These are phyloP conservation scores for Psophia crepitans DNA, from an alignment of 2,113 vertebrate species.

Conservation along the genomic window DNA sequence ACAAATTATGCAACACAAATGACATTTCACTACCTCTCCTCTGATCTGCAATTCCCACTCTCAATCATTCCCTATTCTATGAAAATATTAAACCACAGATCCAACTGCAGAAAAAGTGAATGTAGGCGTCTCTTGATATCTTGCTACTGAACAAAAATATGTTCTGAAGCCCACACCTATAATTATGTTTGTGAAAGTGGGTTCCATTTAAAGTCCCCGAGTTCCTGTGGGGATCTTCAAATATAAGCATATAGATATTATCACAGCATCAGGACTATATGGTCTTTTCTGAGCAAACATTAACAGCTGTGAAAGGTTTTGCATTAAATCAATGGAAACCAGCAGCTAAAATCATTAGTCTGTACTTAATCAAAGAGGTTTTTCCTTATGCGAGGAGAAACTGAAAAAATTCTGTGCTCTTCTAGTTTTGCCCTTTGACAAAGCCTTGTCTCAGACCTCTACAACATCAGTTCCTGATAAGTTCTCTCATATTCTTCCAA, in stretches of 20 bases:
- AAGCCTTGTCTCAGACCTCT: not conserved
- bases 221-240: not conserved
- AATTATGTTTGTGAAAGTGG: constrained; percentile 33
- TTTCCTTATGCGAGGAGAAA: not conserved
- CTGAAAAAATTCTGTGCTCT: not conserved
- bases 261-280: not conserved
- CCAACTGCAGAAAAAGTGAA: constrained; percentile 24
- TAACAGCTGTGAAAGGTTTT: not conserved
- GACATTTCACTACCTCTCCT: constrained; percentile 74
- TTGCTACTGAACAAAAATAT: constrained; percentile 26
- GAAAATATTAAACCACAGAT: constrained; percentile 60
- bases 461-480: not conserved
- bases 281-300: not conserved
- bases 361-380: not conserved
- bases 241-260: not conserved
- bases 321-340: not conserved
- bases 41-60: constrained; percentile 75
- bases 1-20: constrained; percentile 81
- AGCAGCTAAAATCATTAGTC: not conserved
- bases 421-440: not conserved
- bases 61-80: constrained; percentile 68
- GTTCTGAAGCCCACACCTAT: constrained; percentile 37
- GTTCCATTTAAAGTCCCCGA: not conserved
- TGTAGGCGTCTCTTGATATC: constrained; percentile 9
- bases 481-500: not conserved